A percentile compares a stretch with the other conserved stretches of the same genome.
Evolutionary conservation across 2,797 vertebrate species (phyloP).

Genomic region (Squalus acanthias): DNA sequence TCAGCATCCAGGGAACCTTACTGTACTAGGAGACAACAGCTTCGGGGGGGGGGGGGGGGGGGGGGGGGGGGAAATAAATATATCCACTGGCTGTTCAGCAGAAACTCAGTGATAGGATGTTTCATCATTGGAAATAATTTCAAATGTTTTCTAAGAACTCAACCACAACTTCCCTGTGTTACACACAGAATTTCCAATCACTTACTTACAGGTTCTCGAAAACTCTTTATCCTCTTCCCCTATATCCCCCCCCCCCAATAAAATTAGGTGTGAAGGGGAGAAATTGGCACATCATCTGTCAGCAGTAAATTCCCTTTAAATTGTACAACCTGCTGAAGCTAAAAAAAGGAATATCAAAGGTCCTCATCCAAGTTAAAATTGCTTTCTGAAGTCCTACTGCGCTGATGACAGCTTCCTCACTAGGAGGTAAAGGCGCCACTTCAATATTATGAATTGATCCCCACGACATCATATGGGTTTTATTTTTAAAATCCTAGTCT

Average conservation of each 20-base stretch:
- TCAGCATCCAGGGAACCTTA: not conserved
- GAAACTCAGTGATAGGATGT: not conserved
- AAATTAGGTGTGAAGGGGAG: not conserved
- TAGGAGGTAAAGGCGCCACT: not conserved
- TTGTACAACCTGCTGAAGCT: not conserved
- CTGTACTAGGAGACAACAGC: not conserved
- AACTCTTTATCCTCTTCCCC: not conserved
- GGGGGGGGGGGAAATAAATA: not conserved
- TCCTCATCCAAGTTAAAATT: not conserved
- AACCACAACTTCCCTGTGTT: not conserved
- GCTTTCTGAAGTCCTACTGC: not conserved
- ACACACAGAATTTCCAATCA: not conserved
- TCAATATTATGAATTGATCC: not conserved
- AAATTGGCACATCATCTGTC: not conserved
- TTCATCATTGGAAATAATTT: not conserved
- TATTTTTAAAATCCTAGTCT: not conserved
- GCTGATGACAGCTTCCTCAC: not conserved
- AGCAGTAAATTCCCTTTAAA: not conserved
- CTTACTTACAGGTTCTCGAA: not conserved
- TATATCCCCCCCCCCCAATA: not conserved
- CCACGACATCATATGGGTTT: too few relatives aligned
- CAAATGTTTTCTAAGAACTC: not conserved
- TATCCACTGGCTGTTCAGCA: not conserved
- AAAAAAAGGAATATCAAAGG: not conserved
- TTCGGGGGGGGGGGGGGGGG: too few relatives aligned